Base-by-base conservation (phyloP, 2,888 invertebrate genomes). In the Lamproptera curius region DNA sequence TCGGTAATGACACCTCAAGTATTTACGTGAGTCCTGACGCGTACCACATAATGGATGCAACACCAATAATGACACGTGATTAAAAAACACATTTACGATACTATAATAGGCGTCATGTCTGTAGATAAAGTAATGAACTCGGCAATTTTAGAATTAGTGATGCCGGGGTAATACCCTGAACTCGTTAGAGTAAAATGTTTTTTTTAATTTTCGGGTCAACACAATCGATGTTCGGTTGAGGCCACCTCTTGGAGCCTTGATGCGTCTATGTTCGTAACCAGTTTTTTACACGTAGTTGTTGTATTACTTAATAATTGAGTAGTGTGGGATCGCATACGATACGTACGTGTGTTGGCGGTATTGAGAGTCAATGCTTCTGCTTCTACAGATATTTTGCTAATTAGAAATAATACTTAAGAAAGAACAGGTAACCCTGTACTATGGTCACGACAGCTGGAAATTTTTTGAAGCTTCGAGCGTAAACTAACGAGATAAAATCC, bases 61-160 rank as follows among this genome's bases (percentile, higher is more conserved):
- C 51, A 53, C 49, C n/a, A n/a, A n/a, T 58, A 51, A 48, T 50
- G 54, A 56, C 52, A 51, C 57, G 49, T 59, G 53, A 59, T 65
- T 67, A 59, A 68, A 69, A 74, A 67, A 63, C 65, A 67, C 65
- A 68, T 61, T 73, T 71, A 59, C 67, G 75, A 77, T 77, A 73
- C 62, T 36, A 60, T 43, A 46, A 43, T 37, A 57, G 65, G 64
- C 73, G 75, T 68, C 73, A 64, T 55, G 59, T 61, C 55, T 62
- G 51, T 51, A 59, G 68, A 67, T 67, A 70, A 53, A 59, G 58
- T 70, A 72, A 73, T 66, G 59, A 61, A 51, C 47, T 51, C 50
- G 50, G 49, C 52, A 56, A 53, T 53, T 43, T 43, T 43, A 40
- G 43, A 49, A 43, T 31, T 43, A 14, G 38, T 17, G 40, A 20